phyloP scores from a whole-genome alignment of 2,113 vertebrate genomes.

The Austrofundulus limnaeus region DNA sequence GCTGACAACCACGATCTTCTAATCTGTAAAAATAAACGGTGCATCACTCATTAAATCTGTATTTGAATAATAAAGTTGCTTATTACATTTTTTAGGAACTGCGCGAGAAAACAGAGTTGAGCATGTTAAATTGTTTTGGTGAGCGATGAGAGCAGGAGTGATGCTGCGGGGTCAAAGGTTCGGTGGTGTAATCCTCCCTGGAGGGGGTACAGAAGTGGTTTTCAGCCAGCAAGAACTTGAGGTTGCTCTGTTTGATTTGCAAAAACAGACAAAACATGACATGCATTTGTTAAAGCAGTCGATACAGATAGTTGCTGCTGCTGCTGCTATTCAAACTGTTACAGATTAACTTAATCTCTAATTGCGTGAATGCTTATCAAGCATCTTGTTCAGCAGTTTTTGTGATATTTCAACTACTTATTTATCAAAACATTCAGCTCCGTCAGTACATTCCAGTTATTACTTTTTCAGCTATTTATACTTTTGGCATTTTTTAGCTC shows the following conservation, averaged over 20 bases:
- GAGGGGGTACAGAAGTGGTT: slow-evolving; percentile 42
- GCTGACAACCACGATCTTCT: background rate
- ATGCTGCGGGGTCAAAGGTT: background rate
- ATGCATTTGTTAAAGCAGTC: no score
- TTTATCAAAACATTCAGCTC: no score
- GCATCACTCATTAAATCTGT: background rate
- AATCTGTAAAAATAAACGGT: background rate
- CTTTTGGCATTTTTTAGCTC: no score
- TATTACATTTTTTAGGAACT: background rate
- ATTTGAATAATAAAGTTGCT: background rate
- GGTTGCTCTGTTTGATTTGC: slow-evolving; percentile 33
- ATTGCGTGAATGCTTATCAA: no score
- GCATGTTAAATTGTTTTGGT: background rate
- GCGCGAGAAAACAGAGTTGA: background rate
- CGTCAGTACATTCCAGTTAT: no score
- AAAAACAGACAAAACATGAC: no score
- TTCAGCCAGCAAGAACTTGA: slow-evolving; percentile 26
- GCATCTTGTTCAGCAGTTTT: no score
- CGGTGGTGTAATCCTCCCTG: slow-evolving; percentile 25
- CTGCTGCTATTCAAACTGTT: background rate
- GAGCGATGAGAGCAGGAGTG: slow-evolving; percentile 7
- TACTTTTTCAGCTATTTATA: no score
- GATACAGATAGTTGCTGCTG: no score
- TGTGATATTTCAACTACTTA: no score
- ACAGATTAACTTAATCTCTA: no score